Evolutionary conservation across 2,113 vertebrate genomes (phyloP).

Genomic region (Macaca fascicularis): DNA sequence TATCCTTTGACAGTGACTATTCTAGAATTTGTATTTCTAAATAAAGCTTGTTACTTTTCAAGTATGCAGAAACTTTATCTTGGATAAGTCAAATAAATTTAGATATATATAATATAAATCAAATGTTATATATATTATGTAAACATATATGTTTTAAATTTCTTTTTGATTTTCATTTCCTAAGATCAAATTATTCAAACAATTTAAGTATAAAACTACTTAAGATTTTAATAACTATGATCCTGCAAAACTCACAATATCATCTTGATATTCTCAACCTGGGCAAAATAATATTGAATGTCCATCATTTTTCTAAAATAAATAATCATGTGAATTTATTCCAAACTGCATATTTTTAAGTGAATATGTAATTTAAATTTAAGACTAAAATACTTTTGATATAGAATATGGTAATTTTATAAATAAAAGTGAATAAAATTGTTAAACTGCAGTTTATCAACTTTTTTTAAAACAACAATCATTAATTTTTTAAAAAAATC

Average conservation of each 20-base stretch:
- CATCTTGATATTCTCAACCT: not conserved
- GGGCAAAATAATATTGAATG: not conserved
- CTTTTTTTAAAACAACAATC: not conserved
- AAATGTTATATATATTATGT: not conserved
- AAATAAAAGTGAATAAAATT: not conserved
- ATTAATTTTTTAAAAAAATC: not conserved
- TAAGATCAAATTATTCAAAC: not conserved
- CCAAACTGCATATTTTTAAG: not conserved
- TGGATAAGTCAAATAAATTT: not conserved
- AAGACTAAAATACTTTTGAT: not conserved
- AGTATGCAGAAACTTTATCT: not conserved
- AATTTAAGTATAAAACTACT: not conserved
- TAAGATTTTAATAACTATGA: not conserved
- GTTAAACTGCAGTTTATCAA: not conserved
- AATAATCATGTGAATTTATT: not conserved
- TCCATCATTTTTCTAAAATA: not conserved
- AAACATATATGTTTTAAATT: not conserved
- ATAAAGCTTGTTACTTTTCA: not conserved
- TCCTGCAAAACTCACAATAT: not conserved
- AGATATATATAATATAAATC: not conserved
- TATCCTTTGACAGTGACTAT: not conserved
- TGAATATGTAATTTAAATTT: not conserved
- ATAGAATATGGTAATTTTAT: not conserved
- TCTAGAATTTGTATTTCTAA: not conserved
- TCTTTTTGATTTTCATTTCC: not conserved